Percentiles rank a stretch among this genome's conserved stretches.
Evolutionary conservation across 2,113 vertebrate genomes (phyloP).

Genomic region (Chitala chitala): DNA sequence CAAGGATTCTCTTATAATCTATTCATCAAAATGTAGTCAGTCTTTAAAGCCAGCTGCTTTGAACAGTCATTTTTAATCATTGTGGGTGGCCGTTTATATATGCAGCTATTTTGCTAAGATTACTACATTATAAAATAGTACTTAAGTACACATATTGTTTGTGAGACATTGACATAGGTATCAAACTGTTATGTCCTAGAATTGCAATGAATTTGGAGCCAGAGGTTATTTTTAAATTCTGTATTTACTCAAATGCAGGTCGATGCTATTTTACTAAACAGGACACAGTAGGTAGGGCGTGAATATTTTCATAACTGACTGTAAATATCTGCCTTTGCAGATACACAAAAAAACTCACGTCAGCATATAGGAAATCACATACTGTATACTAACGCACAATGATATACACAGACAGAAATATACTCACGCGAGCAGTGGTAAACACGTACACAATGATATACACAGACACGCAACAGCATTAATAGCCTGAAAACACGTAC

Average conservation of each 20-base stretch:
- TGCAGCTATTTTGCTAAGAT: no score
- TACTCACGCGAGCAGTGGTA: neutral
- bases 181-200: neutral
- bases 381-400: neutral
- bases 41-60: no score
- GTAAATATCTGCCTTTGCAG: neutral
- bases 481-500: slow-evolving; percentile 33
- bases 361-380: neutral
- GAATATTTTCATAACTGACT: neutral
- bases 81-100: no score
- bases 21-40: no score
- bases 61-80: no score
- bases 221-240: neutral
- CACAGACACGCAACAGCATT: slow-evolving; percentile 15
- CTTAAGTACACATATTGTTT: no score
- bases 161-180: no score
- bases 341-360: neutral
- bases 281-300: neutral
- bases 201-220: neutral
- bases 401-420: slow-evolving; percentile 1
- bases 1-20: no score
- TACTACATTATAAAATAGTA: no score
- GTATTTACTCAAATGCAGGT: neutral
- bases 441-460: neutral
- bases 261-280: neutral